Evolutionary conservation across 2,888 invertebrate species (phyloP).

Genomic region (Orthonychiurus folsomi): DNA sequence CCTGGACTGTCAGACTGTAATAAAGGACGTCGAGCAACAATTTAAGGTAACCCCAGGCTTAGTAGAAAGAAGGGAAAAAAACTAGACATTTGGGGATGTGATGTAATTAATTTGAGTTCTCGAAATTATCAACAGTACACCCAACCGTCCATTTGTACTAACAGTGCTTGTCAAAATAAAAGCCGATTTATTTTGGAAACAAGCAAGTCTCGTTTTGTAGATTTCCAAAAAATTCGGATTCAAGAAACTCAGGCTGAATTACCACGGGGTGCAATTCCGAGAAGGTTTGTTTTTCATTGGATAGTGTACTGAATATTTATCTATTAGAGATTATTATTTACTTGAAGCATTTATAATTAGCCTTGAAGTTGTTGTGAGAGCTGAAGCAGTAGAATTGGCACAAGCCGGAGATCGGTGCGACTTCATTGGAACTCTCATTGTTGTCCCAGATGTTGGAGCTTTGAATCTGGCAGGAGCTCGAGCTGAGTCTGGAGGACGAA

Average conservation of each 20-base stretch:
- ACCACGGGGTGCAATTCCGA: slow-evolving; percentile 90
- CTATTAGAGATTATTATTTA: too few species aligned
- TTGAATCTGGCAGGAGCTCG: slow-evolving; percentile 76
- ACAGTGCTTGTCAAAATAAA: slow-evolving; percentile 90
- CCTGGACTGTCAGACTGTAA: slow-evolving; percentile 87
- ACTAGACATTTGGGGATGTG: background rate
- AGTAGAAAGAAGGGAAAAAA: too few species aligned
- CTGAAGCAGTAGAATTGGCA: slow-evolving; percentile 91
- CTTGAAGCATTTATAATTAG: too few species aligned
- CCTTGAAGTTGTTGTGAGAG: slow-evolving; percentile 85
- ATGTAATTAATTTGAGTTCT: background rate
- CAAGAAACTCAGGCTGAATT: slow-evolving; percentile 97
- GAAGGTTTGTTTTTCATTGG: slow-evolving; percentile 59
- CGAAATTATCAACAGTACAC: too few species aligned
- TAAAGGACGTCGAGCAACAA: slow-evolving; percentile 93
- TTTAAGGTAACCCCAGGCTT: slow-evolving; percentile 65
- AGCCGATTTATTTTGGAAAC: slow-evolving; percentile 81
- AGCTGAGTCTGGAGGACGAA: slow-evolving; percentile 68
- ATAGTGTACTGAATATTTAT: background rate
- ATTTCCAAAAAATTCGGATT: slow-evolving; percentile 95
- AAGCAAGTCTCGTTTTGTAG: slow-evolving; percentile 88
- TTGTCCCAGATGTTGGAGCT: slow-evolving; percentile 90
- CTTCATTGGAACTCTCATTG: slow-evolving; percentile 91
- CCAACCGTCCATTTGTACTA: slow-evolving; percentile 90
- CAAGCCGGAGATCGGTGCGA: slow-evolving; percentile 81